Evolutionary conservation across 2,797 vertebrate species (phyloP), one percentile per base, ranked within the genome.

Genomic region (Oreochromis grahami): DNA sequence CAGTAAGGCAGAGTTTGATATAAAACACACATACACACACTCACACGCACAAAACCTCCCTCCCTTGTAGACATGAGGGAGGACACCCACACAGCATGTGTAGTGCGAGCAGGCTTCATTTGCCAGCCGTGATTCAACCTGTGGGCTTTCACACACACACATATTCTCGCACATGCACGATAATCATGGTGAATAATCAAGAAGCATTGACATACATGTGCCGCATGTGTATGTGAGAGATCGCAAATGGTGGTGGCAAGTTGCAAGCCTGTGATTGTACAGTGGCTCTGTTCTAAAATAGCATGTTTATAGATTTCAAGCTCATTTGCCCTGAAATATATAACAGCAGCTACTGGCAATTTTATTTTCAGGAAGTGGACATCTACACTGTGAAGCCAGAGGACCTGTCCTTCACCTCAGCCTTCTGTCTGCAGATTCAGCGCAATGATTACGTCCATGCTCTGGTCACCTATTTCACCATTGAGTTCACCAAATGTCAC

Each of bases 401-500:
- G 89, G 98, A 99, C 86, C 84, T 99, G 88, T 95, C 96, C 38
- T 99, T 99, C 94, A 98, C 97, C 38, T 98, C 98, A 15, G 97
- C 98, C 14, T 99, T 99, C 95, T 98, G 98, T 94, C 97, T 99
- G 88, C 98, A 99, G 94, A 97, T 99, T 86, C 98, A 99, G 87
- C 97, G 98, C 79, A 99, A 99, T 3, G 98, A 99, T 89, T 99
- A 99, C 3, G 95, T 99, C 89, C 98, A 99, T 1, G 98, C 98
- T n/a, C 92, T 99, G 86, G 98, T 99, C 92, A 99, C 98, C 76
- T 99, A 99, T 90, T 99, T 99, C 95, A 99, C 98, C 94, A 98
- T 99, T 1, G 98, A 99, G 93, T 99, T 99, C 97, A 99, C 98
- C 4, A 99, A 99, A 95, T 99, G 98, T 96, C 98, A 99, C 95